Conservation (phyloP, 2,797 vertebrate genomes). For the Chaenodraco wilsoni region DNA sequence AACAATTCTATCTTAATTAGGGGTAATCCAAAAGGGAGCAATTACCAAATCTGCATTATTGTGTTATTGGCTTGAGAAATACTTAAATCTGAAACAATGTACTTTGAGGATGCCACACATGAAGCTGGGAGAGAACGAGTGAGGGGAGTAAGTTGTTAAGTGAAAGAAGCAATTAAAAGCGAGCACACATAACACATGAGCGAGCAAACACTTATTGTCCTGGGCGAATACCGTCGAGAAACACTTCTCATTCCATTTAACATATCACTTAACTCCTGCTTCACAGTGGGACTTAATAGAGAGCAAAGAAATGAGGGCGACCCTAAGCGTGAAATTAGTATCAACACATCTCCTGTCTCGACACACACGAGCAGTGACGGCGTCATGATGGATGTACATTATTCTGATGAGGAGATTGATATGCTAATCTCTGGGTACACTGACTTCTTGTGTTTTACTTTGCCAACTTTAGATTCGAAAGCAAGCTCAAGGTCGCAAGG, state of each 20-base stretch:
- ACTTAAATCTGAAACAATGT: neutral
- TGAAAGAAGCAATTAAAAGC: conserved; percentile 47
- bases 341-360: conserved; percentile 30
- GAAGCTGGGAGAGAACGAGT: neutral
- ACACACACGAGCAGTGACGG: conserved; percentile 41
- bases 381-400: conserved; percentile 56
- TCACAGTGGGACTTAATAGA: conserved; percentile 47
- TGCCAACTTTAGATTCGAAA: neutral
- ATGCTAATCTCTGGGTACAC: conserved; percentile 43
- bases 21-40: neutral
- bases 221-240: conserved; percentile 47
- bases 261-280: conserved; percentile 54
- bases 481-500: neutral
- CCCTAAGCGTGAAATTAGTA: conserved; percentile 73
- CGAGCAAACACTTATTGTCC: conserved; percentile 33
- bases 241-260: conserved; percentile 63
- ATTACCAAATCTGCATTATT: neutral
- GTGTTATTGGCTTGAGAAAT: conserved; percentile 1
- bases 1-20: conserved; percentile 11
- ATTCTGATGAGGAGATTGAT: conserved; percentile 62
- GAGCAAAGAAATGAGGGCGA: conserved; percentile 46
- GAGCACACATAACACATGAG: conserved; percentile 52
- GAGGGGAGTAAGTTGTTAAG: conserved; percentile 13
- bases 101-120: neutral
- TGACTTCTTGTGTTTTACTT: conserved; percentile 23